phyloP scores from a whole-genome alignment of 2,888 invertebrate species.

The Adelognathus sp. region DNA sequence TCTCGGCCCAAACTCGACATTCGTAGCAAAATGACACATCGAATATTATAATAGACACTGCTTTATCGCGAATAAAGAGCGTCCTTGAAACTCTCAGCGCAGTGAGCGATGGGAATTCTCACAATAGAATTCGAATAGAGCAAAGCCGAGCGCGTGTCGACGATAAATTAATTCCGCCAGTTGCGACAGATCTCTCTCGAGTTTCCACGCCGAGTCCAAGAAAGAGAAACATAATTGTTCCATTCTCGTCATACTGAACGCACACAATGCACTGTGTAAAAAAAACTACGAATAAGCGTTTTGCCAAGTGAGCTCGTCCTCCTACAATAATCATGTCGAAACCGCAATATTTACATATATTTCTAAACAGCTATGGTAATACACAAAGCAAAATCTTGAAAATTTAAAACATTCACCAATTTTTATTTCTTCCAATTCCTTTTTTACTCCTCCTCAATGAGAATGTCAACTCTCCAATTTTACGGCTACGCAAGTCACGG shows the following conservation, averaged over 20 bases:
- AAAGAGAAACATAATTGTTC: not conserved
- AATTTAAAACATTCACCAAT: no score
- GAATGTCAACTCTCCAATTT: no score
- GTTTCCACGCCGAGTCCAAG: not conserved
- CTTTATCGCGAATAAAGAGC: not conserved
- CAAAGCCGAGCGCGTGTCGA: constrained; percentile 7
- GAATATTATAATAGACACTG: not conserved
- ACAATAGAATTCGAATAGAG: not conserved
- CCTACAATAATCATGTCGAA: no score
- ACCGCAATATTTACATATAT: not conserved
- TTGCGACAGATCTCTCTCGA: constrained; percentile 50
- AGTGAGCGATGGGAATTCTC: not conserved
- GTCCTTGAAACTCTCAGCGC: not conserved
- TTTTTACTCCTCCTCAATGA: no score
- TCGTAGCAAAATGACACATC: not conserved
- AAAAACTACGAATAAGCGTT: no score
- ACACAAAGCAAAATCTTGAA: no score
- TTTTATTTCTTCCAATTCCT: no score
- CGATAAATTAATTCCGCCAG: constrained; percentile 67
- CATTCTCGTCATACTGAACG: constrained; percentile 2
- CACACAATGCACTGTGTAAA: no score
- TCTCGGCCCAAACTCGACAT: not conserved
- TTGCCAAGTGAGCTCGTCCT: no score
- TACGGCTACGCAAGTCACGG: no score
- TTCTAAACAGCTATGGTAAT: no score